Percentiles rank a stretch among this genome's conserved stretches.
phyloP scores from a whole-genome alignment of 2,888 invertebrate species.

The Tanytarsus gracilentus region DNA sequence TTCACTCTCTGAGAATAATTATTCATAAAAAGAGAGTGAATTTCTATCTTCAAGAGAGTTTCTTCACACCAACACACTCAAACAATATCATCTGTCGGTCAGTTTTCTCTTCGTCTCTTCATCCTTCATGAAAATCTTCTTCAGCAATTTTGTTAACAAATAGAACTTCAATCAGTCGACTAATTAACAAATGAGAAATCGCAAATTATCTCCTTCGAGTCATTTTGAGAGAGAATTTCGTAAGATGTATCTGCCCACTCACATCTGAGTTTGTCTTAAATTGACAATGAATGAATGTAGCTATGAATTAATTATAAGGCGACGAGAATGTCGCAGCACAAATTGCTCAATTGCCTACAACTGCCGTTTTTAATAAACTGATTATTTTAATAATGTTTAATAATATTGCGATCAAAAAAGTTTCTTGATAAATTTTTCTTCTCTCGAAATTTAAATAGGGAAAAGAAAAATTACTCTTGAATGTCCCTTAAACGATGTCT shows the following conservation, averaged over 20 bases:
- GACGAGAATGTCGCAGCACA: neutral
- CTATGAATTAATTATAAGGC: neutral
- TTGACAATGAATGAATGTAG: neutral
- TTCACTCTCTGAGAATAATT: neutral
- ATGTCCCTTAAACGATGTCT: neutral
- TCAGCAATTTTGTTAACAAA: too few relatives aligned
- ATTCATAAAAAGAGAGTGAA: too few relatives aligned
- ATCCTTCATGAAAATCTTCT: too few relatives aligned
- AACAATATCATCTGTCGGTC: too few relatives aligned
- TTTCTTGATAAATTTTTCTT: too few relatives aligned
- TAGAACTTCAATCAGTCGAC: too few relatives aligned
- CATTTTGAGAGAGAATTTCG: neutral
- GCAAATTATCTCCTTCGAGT: too few relatives aligned
- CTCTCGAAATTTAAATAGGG: too few relatives aligned
- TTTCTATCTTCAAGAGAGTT: too few relatives aligned
- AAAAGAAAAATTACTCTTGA: neutral
- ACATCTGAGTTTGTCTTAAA: neutral
- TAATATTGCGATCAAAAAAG: neutral
- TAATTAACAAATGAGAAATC: too few relatives aligned
- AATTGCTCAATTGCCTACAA: neutral
- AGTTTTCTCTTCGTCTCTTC: too few relatives aligned
- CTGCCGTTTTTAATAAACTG: neutral
- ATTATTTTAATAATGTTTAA: constrained; percentile 1
- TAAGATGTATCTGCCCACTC: neutral
- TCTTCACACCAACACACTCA: too few relatives aligned